Evolutionary conservation across 2,888 invertebrate species (phyloP), one percentile per base, ranked within the genome.

Genomic region (Blera fallax): DNA sequence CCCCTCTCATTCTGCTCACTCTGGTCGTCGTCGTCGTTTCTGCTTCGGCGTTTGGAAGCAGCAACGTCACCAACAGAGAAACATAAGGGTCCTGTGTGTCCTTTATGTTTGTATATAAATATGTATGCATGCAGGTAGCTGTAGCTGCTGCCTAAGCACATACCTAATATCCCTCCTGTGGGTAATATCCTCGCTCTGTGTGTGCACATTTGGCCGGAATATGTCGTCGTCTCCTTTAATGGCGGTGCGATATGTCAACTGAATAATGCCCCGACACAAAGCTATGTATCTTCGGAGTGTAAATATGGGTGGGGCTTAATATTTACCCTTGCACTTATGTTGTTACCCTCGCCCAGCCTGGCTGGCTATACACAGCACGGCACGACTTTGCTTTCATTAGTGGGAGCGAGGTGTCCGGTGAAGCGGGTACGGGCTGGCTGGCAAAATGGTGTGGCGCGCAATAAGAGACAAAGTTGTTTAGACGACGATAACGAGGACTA

Each of bases 181-280:
- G 79, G 79, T 74, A 73, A 67, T 81, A 67, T 74, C 34, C 50
- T 69, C 50, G 62, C 40, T 64, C 52, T 85, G 60, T 85, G 67
- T 85, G 85, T 81, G 81, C 81, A 85, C 85, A 85, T 81, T 85
- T 72, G 77, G 76, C 81, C 85, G 80, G 81, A 81, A 85, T 84
- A 90, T 90, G 89, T 90, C 87, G 88, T 90, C 90, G 90, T 90
- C 90, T 85, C 76, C 76, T 77, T 82, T 87, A 82, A 87, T 87
- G 87, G 87, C 87, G 82, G 87, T 82, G 87, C 77, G 87, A 87
- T 87, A 87, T 87, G 87, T 87, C 87, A 87, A 87, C 87, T 82
- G 87, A 82, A 87, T 87, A 87, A 87, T 82, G 87, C 87, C 77
- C 82, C 72, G 81, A 87, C 82, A 81, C 87, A 81, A 82, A 78